These are phyloP conservation scores for Chrysolina oricalcia DNA, from an alignment of 2,888 invertebrate species.

Conservation along the genomic window DNA sequence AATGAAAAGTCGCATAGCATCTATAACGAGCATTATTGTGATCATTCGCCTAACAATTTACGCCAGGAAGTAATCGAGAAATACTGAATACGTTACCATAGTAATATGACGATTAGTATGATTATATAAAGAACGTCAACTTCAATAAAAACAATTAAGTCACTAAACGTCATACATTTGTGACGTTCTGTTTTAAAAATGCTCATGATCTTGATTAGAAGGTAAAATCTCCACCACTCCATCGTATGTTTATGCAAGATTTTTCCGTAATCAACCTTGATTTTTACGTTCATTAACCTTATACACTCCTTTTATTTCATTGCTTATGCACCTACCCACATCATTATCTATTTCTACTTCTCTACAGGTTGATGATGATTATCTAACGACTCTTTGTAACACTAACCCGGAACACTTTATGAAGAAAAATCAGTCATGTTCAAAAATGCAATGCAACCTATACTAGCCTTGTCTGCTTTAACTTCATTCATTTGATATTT, in stretches of 20 bases:
- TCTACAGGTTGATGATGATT: neutral
- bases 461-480: conserved; percentile 2
- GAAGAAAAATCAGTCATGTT: neutral
- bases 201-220: neutral
- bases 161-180: conserved; percentile 1
- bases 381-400: conserved; percentile 4
- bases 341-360: conserved; percentile 1
- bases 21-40: too few relatives aligned
- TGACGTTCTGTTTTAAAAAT: neutral
- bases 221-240: neutral
- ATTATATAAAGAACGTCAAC: neutral
- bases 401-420: neutral
- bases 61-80: too few relatives aligned
- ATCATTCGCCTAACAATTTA: too few relatives aligned
- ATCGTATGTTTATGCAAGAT: conserved; percentile 14
- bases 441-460: conserved; percentile 1
- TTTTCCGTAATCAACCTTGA: conserved; percentile 16
- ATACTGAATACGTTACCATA: too few relatives aligned
- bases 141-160: neutral
- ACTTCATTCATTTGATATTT: neutral
- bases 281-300: conserved; percentile 21
- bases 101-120: too few relatives aligned
- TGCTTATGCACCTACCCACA: conserved; percentile 2
- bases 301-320: conserved; percentile 14
- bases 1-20: too few relatives aligned